phyloP scores from a whole-genome alignment of 2,888 invertebrate species.

The Drosophila mercatorum region DNA sequence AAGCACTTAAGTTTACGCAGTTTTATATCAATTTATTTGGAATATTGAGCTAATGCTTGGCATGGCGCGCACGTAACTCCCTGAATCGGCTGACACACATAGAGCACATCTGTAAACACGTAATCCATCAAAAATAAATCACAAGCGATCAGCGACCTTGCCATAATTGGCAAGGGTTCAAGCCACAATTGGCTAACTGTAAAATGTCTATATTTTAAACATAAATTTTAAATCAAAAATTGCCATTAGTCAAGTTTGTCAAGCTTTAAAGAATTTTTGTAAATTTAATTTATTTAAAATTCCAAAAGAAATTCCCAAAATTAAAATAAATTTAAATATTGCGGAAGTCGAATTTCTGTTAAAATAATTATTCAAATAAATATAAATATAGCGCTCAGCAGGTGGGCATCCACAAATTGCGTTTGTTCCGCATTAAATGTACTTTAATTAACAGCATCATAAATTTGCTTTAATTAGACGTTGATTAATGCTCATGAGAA shows the following conservation, averaged over 20 bases:
- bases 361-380: background rate
- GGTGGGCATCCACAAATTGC: slow-evolving; percentile 24
- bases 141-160: slow-evolving; percentile 55
- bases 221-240: background rate
- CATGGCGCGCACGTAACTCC: slow-evolving; percentile 56
- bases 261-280: background rate
- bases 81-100: slow-evolving; percentile 55
- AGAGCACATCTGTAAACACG: slow-evolving; percentile 67
- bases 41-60: slow-evolving; percentile 12
- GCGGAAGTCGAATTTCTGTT: slow-evolving; percentile 1
- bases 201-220: background rate
- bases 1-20: slow-evolving; percentile 41
- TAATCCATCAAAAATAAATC: slow-evolving; percentile 45
- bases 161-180: slow-evolving; percentile 65
- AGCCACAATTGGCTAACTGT: slow-evolving; percentile 25
- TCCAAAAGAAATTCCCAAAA: no score
- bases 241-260: background rate
- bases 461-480: background rate
- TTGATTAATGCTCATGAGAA: slow-evolving; percentile 19
- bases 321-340: background rate
- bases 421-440: slow-evolving; percentile 11
- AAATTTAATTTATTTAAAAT: no score
- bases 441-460: slow-evolving; percentile 19
- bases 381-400: slow-evolving; percentile 32
- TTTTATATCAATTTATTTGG: slow-evolving; percentile 68